A percentile compares a stretch with the other conserved stretches of the same genome.
Evolutionary conservation across 2,888 invertebrate genomes (phyloP).

Genomic region (Beris chalybata): DNA sequence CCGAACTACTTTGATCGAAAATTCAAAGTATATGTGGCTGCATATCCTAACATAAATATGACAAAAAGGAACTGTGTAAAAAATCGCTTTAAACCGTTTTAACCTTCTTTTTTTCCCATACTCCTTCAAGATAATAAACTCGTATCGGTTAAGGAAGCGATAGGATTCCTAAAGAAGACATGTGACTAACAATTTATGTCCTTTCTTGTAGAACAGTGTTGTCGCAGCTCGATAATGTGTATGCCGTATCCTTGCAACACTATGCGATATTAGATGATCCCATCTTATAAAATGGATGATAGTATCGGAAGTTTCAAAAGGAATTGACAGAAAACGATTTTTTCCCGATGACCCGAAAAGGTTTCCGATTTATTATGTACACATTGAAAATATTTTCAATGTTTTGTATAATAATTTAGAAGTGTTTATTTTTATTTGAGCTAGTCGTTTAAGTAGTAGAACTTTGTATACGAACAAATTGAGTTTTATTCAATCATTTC

Average conservation of each 20-base stretch:
- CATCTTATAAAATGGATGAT: slow-evolving; percentile 16
- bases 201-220: slow-evolving; percentile 11
- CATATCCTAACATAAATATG: not conserved
- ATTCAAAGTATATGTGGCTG: too few relatives aligned
- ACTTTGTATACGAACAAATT: too few relatives aligned
- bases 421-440: too few relatives aligned
- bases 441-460: too few relatives aligned
- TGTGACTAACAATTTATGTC: slow-evolving; percentile 3
- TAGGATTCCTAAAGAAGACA: slow-evolving; percentile 9
- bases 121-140: slow-evolving; percentile 5
- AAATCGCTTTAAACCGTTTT: slow-evolving; percentile 4
- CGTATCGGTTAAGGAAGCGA: slow-evolving; percentile 1
- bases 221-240: not conserved
- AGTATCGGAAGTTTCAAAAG: slow-evolving; percentile 5
- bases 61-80: not conserved
- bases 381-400: too few relatives aligned
- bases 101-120: not conserved
- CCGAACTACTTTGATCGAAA: too few relatives aligned
- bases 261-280: not conserved
- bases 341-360: not conserved
- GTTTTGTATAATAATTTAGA: too few relatives aligned
- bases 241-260: not conserved
- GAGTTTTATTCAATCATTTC: too few relatives aligned
- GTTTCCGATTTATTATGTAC: not conserved
- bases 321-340: slow-evolving; percentile 7